Base-by-base conservation (phyloP, 2,113 vertebrate genomes). In the Stigmatopora argus region DNA sequence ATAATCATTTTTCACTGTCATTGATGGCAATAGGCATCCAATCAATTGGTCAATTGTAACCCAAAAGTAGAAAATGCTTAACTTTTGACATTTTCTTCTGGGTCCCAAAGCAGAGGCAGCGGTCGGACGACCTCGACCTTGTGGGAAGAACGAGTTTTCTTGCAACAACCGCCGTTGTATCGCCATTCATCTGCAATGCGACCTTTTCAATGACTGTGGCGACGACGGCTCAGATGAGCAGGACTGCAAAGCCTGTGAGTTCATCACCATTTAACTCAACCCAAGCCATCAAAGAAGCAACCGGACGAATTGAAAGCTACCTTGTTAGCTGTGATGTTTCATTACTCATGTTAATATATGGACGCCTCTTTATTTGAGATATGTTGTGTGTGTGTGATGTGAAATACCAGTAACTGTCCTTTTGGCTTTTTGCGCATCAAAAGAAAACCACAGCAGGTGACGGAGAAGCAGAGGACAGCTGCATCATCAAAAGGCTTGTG, bases 111-210 rank as follows among this genome's bases (percentile, higher is more conserved):
- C 79, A 96, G 96, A 93, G 82, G 91, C 90, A 61, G 71, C 90
- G 47, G 84, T 86, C 0, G 86, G 85, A 51, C 94, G 93, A 79
- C 87, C 88, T 72, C 93, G 89, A 10, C 95, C 95, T 0, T 98
- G 96, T 81, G 96, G 92, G 70, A 98, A 97, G 77, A 92, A 93
- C 4, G 95, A 99, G 85, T 98, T 98, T 86, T 87, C 94, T 53
- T 99, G 97, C 79, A 87, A 66, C 19, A 94, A 95, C 85, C 93
- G 87, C 60, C 94, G 86, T 26, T 99, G 97, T 65, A 86, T 99
- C 66, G 91, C 94, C 0, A 78, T 90, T 78, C 92, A 93, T 72
- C 88, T 97, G 15, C 94, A 97, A 82, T 99, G 97, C 0, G 96
- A 99, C 71, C 89, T 91, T 13, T 94, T 95, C 72, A 94, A 93